Base-by-base conservation (phyloP, 2,888 invertebrate species). In the Lasioglossum malachurum region DNA sequence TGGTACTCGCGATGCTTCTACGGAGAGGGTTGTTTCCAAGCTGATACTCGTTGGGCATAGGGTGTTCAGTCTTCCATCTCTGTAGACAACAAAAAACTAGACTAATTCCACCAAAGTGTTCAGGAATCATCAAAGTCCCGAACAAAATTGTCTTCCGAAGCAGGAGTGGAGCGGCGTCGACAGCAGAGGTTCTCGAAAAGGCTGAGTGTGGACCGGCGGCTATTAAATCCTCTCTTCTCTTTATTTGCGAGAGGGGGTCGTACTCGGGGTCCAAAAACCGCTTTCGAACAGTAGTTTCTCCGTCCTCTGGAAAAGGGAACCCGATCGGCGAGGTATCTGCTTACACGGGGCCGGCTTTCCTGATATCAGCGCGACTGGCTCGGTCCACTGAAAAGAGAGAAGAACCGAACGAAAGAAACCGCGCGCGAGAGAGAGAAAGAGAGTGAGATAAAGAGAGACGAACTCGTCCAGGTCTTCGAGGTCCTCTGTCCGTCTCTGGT, bases 211-310 rank as follows among this genome's bases (percentile, higher is more conserved):
- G 46, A 46, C 49, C 75, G 7, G 4, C 12, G 67, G 67, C 60
- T 82, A 84, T 84, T 78, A 82, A 82, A 84, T 75, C 78, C 84
- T 78, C 75, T 78, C n/a, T 49, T 19, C 49, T 78, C 74, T 84
- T 82, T 78, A 75, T 84, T 72, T 49, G 71, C 49, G 14, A 72
- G 53, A 57, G 53, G 14, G 14, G 16, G 8, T 57, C 44, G 46
- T 5, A 35, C 38, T 38, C 77, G 57, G 67, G 67, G 35, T 2
- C 67, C 35, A 82, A 84, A 67, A 78, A 31, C 44, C 10, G 44
- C 75, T 27, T 14, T 72, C 38, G 72, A 85, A 80, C 85, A 44
- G 80, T 85, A 85, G 80, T 85, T 84, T 80, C 84, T n/a, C 69
- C 69, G 53, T n/a, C 67, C 75, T 23, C 12, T 76, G 79, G 73